A percentile compares a stretch with the other conserved stretches of the same genome.
Evolutionary conservation across 2,113 vertebrate species (phyloP).

Genomic region (Albula goreensis): DNA sequence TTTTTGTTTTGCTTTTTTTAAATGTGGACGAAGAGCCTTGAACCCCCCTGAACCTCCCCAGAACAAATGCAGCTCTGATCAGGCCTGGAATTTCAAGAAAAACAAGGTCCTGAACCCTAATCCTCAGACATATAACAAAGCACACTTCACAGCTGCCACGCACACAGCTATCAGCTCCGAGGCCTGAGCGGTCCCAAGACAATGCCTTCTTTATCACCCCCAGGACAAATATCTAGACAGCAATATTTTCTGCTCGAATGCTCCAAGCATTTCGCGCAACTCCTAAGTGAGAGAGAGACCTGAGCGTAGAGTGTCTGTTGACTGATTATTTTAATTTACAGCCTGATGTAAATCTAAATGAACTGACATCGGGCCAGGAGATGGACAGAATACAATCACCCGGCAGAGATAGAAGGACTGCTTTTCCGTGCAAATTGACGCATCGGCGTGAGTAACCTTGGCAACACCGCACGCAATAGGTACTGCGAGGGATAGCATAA

Average conservation of each 20-base stretch:
- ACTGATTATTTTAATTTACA: constrained; percentile 98
- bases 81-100: constrained; percentile 86
- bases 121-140: constrained; percentile 91
- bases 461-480: constrained; percentile 62
- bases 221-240: constrained; percentile 94
- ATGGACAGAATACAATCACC: constrained; percentile 84
- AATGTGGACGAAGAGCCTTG: constrained; percentile 75
- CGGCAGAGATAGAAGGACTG: constrained; percentile 55
- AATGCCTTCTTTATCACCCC: constrained; percentile 89
- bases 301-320: constrained; percentile 81
- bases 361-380: constrained; percentile 84
- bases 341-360: constrained; percentile 95
- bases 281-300: constrained; percentile 77
- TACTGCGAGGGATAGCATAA: constrained; percentile 62
- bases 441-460: constrained; percentile 65
- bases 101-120: constrained; percentile 86
- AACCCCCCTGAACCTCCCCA: constrained; percentile 75
- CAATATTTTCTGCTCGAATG: constrained; percentile 90
- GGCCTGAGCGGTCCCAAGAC: constrained; percentile 86
- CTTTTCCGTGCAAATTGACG: constrained; percentile 62
- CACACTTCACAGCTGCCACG: constrained; percentile 88
- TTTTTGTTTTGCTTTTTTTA: constrained; percentile 55
- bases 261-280: constrained; percentile 77
- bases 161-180: constrained; percentile 77
- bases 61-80: constrained; percentile 85